A percentile compares a stretch with the other conserved stretches of the same genome.
Conservation (phyloP, 2,888 invertebrate species). For the Melipona beecheii region DNA sequence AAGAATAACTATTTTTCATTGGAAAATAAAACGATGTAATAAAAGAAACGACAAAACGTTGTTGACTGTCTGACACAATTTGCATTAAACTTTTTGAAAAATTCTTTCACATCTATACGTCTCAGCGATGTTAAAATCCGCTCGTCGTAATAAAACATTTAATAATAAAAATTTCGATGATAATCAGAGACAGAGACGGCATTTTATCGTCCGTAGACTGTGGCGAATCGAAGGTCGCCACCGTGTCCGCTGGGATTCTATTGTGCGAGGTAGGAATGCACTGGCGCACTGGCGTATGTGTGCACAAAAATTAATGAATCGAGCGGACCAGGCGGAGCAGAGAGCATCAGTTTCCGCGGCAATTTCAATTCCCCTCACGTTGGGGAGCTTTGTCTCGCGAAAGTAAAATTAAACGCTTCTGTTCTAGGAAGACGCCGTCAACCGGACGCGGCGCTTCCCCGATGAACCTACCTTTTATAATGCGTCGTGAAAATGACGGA, state of each 20-base stretch:
- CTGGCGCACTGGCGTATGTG: neutral
- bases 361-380: conserved; percentile 33
- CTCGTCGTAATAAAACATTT: neutral
- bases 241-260: neutral
- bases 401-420: conserved; percentile 29
- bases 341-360: conserved; percentile 18
- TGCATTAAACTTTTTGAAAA: no score
- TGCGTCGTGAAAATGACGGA: neutral
- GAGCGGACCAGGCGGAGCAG: conserved; percentile 6
- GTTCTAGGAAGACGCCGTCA: conserved; percentile 11
- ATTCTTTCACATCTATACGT: no score
- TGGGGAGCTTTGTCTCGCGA: conserved; percentile 6
- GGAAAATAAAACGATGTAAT: no score
- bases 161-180: neutral
- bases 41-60: no score
- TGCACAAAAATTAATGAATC: conserved; percentile 26
- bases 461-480: neutral
- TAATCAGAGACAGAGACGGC: neutral
- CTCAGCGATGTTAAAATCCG: neutral
- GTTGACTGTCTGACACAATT: no score
- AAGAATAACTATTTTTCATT: no score
- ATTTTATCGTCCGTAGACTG: neutral
- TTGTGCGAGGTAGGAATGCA: neutral
- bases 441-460: conserved; percentile 19
- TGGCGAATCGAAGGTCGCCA: conserved; percentile 11